Evolutionary conservation across 2,797 vertebrate genomes (phyloP), one percentile per base, ranked within the genome.

Genomic region (Malurus leucopterus): DNA sequence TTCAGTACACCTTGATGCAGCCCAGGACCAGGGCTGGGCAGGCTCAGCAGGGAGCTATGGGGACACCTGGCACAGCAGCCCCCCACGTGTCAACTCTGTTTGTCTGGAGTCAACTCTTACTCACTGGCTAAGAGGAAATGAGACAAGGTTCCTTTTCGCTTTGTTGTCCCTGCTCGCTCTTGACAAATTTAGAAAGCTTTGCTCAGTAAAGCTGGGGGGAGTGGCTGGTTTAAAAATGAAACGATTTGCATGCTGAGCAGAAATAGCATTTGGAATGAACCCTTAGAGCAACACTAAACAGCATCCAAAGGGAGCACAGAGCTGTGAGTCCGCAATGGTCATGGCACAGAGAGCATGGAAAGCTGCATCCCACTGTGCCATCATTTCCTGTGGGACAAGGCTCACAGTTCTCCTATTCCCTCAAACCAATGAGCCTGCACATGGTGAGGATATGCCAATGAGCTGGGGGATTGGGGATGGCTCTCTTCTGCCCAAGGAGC

Each of bases 41-140:
- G 41, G 61, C 27, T 23, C 44, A 10, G 3, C 36, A 20, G 20
- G 0, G 1, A 61, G 62, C 26, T 47, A 8, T 1, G 5, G 7
- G 38, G 22, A 8, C 34, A 26, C 43, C 43, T 44, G 43, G 43
- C 15, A 68, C 6, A 72, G 8, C 55, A 57, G 74, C 49, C 68
- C 32, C 10, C 13, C 7, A 3, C 12, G 8, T 8, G 26, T 30
- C 49, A 30, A 16, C 65, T 19, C 6, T 1, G 1, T 36, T 57
- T 68, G 64, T 8, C 44, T 50, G 16, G 15, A 43, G 32, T 51
- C 36, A 34, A 8, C 43, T 75, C 61, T 62, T 81, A 43, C 54
- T 71, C 54, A 64, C 41, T 22, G 34, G 24, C 71, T 57, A 89
- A 59, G 57, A 79, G 76, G 82, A 93, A 92, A 68, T 74, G 69